Evolutionary conservation across 2,888 invertebrate species (phyloP).

Genomic region (Cerastis rubricosa): DNA sequence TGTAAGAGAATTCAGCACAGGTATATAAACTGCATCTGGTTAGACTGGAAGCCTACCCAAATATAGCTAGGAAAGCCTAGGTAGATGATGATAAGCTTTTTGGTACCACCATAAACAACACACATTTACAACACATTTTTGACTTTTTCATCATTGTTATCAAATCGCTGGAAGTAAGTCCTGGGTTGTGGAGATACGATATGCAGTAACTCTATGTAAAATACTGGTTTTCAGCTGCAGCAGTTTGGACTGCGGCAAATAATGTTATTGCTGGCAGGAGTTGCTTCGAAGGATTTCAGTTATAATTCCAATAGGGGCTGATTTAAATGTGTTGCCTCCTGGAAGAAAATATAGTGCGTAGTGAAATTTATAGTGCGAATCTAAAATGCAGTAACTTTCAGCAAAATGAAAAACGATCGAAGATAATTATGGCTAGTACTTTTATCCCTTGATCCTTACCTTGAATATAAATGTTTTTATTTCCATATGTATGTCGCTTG

Average conservation of each 20-base stretch:
- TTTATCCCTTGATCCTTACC: neutral
- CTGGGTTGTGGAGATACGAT: neutral
- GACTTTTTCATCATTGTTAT: too few relatives aligned
- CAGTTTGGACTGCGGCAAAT: neutral
- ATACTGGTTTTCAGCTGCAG: neutral
- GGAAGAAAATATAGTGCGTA: too few relatives aligned
- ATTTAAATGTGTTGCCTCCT: neutral
- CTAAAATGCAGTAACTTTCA: neutral
- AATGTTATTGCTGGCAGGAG: neutral
- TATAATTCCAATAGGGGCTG: neutral
- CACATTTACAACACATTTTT: too few relatives aligned
- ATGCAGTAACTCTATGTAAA: neutral
- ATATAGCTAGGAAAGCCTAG: too few relatives aligned
- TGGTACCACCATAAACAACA: too few relatives aligned
- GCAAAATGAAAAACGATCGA: neutral
- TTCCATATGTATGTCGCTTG: slow-evolving; percentile 22
- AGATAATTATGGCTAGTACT: neutral
- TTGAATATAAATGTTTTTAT: slow-evolving; percentile 26
- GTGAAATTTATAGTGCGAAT: neutral
- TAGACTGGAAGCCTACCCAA: too few relatives aligned
- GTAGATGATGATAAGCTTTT: too few relatives aligned
- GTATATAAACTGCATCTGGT: too few relatives aligned
- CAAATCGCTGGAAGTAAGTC: too few relatives aligned
- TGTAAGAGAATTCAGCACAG: neutral
- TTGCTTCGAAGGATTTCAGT: neutral